These are phyloP conservation scores for Lineus longissimus DNA, from an alignment of 1,140 invertebrate species.

Conservation along the genomic window DNA sequence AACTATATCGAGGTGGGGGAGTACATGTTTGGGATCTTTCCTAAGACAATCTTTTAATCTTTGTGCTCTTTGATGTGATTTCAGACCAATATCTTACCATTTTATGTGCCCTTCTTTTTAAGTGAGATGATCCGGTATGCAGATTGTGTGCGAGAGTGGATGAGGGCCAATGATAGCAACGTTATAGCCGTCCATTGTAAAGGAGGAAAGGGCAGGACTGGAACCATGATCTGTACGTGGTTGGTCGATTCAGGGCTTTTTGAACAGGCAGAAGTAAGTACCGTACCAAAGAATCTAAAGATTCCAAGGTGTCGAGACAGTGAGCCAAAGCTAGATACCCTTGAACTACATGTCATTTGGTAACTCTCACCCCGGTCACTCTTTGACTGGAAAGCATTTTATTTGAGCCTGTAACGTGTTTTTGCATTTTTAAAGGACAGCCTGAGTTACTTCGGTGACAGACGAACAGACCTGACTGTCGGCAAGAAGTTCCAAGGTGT, in stretches of 20 bases:
- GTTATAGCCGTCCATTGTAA: conserved; percentile 66
- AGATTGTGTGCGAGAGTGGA: conserved; percentile 56
- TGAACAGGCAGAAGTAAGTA: conserved; percentile 51
- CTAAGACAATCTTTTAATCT: no score
- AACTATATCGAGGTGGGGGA: no score
- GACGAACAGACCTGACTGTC: conserved; percentile 57
- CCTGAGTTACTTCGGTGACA: conserved; percentile 59
- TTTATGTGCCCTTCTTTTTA: conserved; percentile 19
- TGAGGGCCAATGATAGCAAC: conserved; percentile 57
- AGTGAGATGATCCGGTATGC: conserved; percentile 59
- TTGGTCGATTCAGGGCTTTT: conserved; percentile 58
- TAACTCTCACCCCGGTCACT: no score
- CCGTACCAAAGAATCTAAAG: no score
- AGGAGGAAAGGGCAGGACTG: conserved; percentile 63
- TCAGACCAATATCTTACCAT: no score
- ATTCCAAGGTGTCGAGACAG: no score
- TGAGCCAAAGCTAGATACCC: no score
- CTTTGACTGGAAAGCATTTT: neutral
- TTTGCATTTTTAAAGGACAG: conserved; percentile 45
- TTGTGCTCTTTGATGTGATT: no score
- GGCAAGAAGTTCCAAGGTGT: conserved; percentile 61
- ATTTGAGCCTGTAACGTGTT: neutral
- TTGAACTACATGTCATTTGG: no score
- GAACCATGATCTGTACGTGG: conserved; percentile 62
- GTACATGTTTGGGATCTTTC: no score